phyloP scores from a whole-genome alignment of 2,888 invertebrate species.

The Nemapogon koenigi region DNA sequence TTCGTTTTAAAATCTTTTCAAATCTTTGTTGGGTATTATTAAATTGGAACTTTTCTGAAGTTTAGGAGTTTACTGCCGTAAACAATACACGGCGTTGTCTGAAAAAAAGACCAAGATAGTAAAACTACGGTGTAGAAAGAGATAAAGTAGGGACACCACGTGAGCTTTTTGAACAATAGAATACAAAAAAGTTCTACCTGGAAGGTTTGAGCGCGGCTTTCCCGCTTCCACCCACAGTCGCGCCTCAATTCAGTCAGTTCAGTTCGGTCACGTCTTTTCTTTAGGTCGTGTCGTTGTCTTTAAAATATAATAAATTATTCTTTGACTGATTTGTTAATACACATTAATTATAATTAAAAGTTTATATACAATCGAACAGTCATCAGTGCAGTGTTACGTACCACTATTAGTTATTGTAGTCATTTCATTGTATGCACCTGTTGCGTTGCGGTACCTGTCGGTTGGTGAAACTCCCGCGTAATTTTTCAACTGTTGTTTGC shows the following conservation, averaged over 20 bases:
- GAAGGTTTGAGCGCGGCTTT: conserved; percentile 37
- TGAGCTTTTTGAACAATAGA: conserved; percentile 57
- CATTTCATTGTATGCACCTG: conserved; percentile 3
- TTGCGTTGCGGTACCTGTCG: background rate
- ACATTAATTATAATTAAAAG: too few species aligned
- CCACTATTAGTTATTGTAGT: too few species aligned
- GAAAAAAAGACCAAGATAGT: conserved; percentile 1
- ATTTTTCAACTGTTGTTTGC: conserved; percentile 1
- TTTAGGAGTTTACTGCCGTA: background rate
- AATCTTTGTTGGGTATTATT: background rate
- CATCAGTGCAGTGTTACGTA: too few species aligned
- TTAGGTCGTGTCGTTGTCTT: too few species aligned
- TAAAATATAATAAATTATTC: too few species aligned
- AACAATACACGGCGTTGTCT: conserved; percentile 2
- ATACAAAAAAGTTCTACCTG: conserved; percentile 54
- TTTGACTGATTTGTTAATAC: too few species aligned
- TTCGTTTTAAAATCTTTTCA: background rate
- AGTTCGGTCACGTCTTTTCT: too few species aligned
- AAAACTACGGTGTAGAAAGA: conserved; percentile 26
- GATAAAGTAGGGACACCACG: conserved; percentile 38
- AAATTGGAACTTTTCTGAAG: background rate
- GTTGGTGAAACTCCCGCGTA: conserved; percentile 3
- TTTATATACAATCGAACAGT: too few species aligned
- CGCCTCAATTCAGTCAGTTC: too few species aligned
- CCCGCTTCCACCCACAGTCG: conserved; percentile 47